Evolutionary conservation across 2,888 invertebrate species (phyloP).

Genomic region (Tachystola acroxantha): DNA sequence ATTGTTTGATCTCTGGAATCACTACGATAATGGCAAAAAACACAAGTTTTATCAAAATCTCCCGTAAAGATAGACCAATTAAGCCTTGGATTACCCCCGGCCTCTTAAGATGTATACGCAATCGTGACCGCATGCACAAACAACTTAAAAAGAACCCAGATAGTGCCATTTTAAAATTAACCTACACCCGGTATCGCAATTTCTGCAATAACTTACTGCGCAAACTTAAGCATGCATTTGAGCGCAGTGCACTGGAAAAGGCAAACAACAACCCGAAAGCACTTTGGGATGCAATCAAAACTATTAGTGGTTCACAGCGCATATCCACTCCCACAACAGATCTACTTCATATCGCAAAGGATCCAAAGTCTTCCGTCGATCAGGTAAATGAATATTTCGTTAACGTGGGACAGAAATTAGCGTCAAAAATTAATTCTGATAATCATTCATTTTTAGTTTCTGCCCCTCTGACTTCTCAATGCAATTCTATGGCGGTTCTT

Average conservation of each 20-base stretch:
- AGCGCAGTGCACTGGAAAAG: neutral
- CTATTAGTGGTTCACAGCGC: neutral
- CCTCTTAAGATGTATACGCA: neutral
- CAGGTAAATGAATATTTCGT: neutral
- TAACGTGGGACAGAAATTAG: neutral
- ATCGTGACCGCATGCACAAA: neutral
- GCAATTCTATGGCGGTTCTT: neutral
- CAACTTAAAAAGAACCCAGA: neutral
- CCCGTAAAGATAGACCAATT: neutral
- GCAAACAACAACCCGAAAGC: neutral
- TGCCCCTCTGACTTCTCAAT: neutral
- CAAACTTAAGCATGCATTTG: neutral
- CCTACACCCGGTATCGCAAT: neutral
- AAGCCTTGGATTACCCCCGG: slow-evolving; percentile 3
- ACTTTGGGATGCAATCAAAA: neutral
- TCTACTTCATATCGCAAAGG: neutral
- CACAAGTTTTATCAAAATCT: neutral
- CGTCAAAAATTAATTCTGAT: neutral
- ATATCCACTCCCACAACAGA: neutral
- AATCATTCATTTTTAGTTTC: neutral
- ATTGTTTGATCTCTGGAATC: neutral
- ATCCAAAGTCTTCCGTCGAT: neutral
- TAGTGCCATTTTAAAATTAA: slow-evolving; percentile 1
- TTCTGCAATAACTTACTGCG: slow-evolving; percentile 2
- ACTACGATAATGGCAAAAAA: neutral